Conservation (phyloP, 2,113 vertebrate species). For the Corythoichthys intestinalis region DNA sequence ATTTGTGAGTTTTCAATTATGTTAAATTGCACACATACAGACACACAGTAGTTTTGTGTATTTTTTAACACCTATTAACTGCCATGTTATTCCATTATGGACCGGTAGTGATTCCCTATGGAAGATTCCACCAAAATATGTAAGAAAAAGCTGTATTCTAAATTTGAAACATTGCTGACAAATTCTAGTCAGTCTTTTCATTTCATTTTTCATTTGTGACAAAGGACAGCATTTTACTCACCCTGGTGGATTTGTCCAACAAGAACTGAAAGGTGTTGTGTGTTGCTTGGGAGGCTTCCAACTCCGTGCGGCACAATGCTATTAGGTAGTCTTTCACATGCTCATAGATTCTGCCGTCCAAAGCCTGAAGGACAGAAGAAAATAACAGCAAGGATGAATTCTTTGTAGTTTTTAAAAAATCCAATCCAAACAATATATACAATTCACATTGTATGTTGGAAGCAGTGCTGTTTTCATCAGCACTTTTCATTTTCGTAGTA, state of each 20-base stretch:
- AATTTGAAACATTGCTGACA: background rate
- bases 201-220: background rate
- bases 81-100: background rate
- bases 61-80: background rate
- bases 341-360: constrained; percentile 83
- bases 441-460: background rate
- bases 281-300: constrained; percentile 89
- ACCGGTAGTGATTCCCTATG: background rate
- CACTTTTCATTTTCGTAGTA: too few species aligned
- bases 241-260: constrained; percentile 92
- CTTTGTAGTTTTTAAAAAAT: background rate
- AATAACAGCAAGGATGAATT: constrained; percentile 1
- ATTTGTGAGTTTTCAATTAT: too few species aligned
- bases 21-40: too few species aligned
- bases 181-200: background rate
- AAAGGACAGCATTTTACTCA: constrained; percentile 59
- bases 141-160: background rate
- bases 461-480: too few species aligned
- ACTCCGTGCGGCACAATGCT: constrained; percentile 85
- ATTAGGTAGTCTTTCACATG: constrained; percentile 69
- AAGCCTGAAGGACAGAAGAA: constrained; percentile 72
- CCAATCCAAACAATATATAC: background rate
- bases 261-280: constrained; percentile 96
- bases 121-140: background rate
- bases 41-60: too few species aligned